phyloP scores from a whole-genome alignment of 2,113 vertebrate genomes.

The Himantopus leucocephalus region DNA sequence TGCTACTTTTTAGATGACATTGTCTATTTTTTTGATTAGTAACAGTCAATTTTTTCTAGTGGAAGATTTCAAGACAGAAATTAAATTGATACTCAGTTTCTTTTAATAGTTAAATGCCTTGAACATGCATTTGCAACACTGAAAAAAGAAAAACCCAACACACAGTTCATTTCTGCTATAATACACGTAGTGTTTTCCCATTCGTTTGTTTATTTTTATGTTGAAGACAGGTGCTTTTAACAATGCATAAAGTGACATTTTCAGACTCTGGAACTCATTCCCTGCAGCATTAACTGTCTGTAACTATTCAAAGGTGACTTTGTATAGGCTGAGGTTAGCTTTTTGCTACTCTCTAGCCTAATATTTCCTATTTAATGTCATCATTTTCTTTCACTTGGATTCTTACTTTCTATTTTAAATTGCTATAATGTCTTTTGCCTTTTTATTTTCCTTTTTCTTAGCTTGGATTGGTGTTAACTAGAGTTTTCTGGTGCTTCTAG shows the following conservation, averaged over 20 bases:
- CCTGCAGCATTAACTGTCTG: conserved; percentile 42
- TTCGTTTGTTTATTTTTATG: conserved; percentile 53
- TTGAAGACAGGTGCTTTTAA: conserved; percentile 53
- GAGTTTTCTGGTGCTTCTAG: conserved; percentile 1
- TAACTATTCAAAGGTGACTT: conserved; percentile 54
- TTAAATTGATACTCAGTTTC: background rate
- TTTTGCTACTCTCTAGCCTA: conserved; percentile 2
- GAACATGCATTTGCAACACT: background rate
- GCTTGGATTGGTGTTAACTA: background rate
- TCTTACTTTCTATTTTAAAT: conserved; percentile 33
- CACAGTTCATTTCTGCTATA: background rate
- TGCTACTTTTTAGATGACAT: background rate
- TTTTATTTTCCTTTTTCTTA: conserved; percentile 32
- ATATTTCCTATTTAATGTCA: conserved; percentile 34
- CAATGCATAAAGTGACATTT: conserved; percentile 46
- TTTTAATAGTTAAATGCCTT: background rate
- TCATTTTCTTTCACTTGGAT: conserved; percentile 9
- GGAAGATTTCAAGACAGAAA: background rate
- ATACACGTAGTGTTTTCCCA: background rate
- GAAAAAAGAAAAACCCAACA: background rate
- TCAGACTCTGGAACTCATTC: conserved; percentile 36
- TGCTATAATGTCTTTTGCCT: background rate
- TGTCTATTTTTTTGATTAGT: background rate
- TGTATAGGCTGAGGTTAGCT: conserved; percentile 25
- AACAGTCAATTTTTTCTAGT: background rate